Percentiles rank a stretch among this genome's conserved stretches.
phyloP scores from a whole-genome alignment of 2,888 invertebrate species.

The Agrilus mali region DNA sequence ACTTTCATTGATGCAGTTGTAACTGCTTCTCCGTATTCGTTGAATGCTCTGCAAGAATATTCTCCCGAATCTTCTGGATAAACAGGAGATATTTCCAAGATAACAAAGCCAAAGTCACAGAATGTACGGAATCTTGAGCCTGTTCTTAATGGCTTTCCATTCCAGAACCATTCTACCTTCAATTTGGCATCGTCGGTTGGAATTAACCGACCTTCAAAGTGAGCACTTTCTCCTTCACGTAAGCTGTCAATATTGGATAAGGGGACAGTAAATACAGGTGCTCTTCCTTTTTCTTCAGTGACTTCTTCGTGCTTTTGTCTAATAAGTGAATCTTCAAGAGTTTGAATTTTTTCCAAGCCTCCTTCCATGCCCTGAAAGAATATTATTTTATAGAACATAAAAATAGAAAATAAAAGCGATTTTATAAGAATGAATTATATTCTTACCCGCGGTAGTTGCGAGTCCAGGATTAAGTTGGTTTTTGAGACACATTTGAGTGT shows the following conservation, averaged over 20 bases:
- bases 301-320: slow-evolving; percentile 59
- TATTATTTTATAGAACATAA: background rate
- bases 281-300: slow-evolving; percentile 67
- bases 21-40: slow-evolving; percentile 84
- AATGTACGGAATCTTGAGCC: slow-evolving; percentile 92
- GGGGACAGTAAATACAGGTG: slow-evolving; percentile 83
- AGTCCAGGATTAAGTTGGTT: slow-evolving; percentile 80
- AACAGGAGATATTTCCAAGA: slow-evolving; percentile 92
- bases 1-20: slow-evolving; percentile 83
- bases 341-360: slow-evolving; percentile 85
- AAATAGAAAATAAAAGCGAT: too few species aligned
- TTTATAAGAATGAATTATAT: background rate
- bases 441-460: slow-evolving; percentile 77
- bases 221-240: slow-evolving; percentile 82
- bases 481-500: slow-evolving; percentile 78
- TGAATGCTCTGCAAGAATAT: slow-evolving; percentile 77
- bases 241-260: slow-evolving; percentile 76
- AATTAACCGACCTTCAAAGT: slow-evolving; percentile 79
- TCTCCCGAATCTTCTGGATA: slow-evolving; percentile 94
- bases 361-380: slow-evolving; percentile 75
- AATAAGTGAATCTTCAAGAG: slow-evolving; percentile 79
- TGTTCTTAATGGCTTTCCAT: slow-evolving; percentile 75
- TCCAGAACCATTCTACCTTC: slow-evolving; percentile 84
- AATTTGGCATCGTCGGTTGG: slow-evolving; percentile 86
- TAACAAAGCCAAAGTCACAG: slow-evolving; percentile 96